Evolutionary conservation across 2,113 vertebrate species (phyloP).

Genomic region (Podilymbus podiceps): DNA sequence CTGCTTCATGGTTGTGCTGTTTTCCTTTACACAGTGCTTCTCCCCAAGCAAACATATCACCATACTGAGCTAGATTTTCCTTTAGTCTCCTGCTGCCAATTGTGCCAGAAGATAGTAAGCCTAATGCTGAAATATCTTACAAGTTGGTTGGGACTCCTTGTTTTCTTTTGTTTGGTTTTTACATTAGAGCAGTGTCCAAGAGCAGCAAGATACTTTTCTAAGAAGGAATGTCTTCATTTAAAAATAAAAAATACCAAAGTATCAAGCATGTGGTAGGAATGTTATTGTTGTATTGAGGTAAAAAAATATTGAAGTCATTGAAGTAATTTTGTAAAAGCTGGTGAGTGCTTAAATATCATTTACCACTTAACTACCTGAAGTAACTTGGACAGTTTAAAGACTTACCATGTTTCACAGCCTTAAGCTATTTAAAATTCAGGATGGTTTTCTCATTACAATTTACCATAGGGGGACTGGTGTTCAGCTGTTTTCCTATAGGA

Average conservation of each 20-base stretch:
- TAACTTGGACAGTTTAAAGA: not conserved
- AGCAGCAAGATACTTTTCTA: not conserved
- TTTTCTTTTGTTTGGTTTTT: not conserved
- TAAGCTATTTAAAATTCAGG: not conserved
- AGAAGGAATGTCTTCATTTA: not conserved
- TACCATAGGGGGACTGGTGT: not conserved
- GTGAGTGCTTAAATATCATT: not conserved
- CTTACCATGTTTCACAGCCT: not conserved
- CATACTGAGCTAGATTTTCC: not conserved
- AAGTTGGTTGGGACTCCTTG: not conserved
- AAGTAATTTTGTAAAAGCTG: not conserved
- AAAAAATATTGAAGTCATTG: not conserved
- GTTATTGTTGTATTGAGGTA: not conserved
- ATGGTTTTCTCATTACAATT: not conserved
- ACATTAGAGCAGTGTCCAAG: not conserved
- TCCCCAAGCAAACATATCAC: not conserved
- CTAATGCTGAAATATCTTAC: not conserved
- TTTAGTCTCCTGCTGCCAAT: not conserved
- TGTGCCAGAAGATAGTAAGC: not conserved
- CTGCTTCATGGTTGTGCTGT: rapidly evolving
- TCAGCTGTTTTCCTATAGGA: not conserved
- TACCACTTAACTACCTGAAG: not conserved
- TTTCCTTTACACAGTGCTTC: not conserved
- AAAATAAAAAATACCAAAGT: not conserved
- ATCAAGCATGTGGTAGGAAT: not conserved